Conservation (phyloP, 2,113 vertebrate genomes). For the Hydrochoerus hydrochaeris region DNA sequence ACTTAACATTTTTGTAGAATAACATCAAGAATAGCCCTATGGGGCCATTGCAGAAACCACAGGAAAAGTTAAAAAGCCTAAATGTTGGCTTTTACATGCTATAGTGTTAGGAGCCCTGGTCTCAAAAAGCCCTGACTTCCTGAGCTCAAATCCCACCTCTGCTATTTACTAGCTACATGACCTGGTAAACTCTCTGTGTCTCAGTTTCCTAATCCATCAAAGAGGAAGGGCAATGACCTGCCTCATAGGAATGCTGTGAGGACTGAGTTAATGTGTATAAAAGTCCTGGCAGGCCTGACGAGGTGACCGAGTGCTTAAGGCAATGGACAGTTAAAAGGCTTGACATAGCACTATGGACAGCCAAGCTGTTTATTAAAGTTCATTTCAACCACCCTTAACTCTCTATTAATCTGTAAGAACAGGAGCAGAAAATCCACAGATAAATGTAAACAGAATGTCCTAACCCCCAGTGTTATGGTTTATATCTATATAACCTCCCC, state of each 20-base stretch:
- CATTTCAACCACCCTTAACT: background rate
- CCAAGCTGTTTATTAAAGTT: background rate
- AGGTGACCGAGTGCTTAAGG: background rate
- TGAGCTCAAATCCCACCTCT: background rate
- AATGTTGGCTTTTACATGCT: background rate
- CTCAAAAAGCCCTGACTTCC: background rate
- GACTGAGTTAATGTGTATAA: background rate
- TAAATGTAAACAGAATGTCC: background rate
- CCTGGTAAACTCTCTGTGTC: background rate
- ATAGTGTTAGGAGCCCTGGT: background rate
- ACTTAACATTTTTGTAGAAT: background rate
- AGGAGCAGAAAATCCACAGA: background rate
- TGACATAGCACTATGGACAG: background rate
- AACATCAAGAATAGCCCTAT: background rate
- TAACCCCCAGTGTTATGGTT: background rate
- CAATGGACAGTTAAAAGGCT: background rate
- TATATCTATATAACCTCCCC: background rate
- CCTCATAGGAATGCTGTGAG: no score
- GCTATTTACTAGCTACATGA: background rate
- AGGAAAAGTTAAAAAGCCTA: background rate
- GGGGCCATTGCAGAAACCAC: background rate
- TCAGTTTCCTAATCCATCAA: background rate
- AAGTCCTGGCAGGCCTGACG: background rate
- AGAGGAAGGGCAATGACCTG: background rate
- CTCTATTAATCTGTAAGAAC: background rate